These are phyloP conservation scores for Anser brachyrhynchus DNA, from an alignment of 2,113 vertebrate genomes.

Conservation along the genomic window DNA sequence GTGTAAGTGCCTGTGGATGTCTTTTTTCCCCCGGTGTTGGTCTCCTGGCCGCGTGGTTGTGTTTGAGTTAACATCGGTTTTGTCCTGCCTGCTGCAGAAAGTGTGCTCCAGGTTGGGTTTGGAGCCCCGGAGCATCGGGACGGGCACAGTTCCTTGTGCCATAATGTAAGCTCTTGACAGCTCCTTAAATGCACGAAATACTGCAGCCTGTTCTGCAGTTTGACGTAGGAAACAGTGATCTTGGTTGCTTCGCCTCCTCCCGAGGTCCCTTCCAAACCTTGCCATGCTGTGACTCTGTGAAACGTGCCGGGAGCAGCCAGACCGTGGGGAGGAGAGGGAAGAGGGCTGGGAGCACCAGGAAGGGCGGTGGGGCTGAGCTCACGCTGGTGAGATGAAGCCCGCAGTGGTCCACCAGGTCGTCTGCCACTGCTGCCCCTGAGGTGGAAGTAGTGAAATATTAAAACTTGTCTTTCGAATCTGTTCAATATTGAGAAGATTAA, in stretches of 20 bases:
- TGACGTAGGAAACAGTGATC: background rate
- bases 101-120: background rate
- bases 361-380: background rate
- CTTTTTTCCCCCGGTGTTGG: background rate
- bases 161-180: fast-evolving
- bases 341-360: background rate
- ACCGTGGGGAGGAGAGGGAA: background rate
- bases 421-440: background rate
- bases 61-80: background rate
- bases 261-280: too few relatives aligned
- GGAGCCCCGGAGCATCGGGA: background rate
- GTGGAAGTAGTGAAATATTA: conserved; percentile 38
- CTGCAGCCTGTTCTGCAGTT: background rate
- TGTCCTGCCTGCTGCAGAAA: background rate
- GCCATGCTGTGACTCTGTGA: too few relatives aligned
- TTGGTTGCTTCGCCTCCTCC: background rate
- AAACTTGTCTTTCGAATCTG: conserved; percentile 51
- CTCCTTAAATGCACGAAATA: background rate
- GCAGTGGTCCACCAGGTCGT: background rate
- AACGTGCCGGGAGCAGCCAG: background rate
- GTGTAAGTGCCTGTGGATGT: background rate
- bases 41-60: fast-evolving
- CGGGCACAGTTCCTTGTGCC: background rate
- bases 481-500: conserved; percentile 53
- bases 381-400: background rate